phyloP scores from a whole-genome alignment of 2,797 vertebrate genomes.

The Apogon hyalosoma region DNA sequence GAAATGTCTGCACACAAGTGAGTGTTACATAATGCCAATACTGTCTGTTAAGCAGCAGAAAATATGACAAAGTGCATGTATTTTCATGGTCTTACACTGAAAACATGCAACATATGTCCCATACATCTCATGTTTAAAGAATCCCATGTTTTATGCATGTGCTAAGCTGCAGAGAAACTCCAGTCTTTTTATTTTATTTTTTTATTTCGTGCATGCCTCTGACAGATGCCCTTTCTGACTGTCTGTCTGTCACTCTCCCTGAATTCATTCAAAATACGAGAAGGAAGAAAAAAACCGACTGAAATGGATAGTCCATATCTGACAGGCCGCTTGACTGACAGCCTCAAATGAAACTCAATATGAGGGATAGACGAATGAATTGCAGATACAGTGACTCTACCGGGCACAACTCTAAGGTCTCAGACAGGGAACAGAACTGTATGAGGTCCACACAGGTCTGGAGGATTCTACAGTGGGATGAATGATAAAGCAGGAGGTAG shows the following conservation, averaged over 20 bases:
- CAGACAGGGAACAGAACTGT: conserved; percentile 35
- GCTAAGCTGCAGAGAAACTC: conserved; percentile 26
- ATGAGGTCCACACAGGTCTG: conserved; percentile 29
- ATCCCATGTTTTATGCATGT: conserved; percentile 4
- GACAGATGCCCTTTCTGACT: conserved; percentile 63
- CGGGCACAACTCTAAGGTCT: conserved; percentile 48
- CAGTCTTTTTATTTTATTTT: conserved; percentile 27
- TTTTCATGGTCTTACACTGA: too few species aligned
- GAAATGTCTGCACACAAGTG: too few species aligned
- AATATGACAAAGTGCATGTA: too few species aligned
- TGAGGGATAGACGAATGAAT: conserved; percentile 72
- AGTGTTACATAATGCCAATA: too few species aligned
- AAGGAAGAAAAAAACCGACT: conserved; percentile 52
- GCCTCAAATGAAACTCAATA: conserved; percentile 81
- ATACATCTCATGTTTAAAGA: neutral
- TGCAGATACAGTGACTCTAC: conserved; percentile 70
- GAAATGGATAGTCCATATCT: conserved; percentile 76
- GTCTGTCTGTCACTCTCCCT: conserved; percentile 68
- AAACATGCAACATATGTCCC: too few species aligned
- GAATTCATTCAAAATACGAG: conserved; percentile 72
- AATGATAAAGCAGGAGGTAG: conserved; percentile 32
- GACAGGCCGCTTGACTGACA: conserved; percentile 80
- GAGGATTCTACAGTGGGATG: conserved; percentile 36
- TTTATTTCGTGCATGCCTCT: conserved; percentile 39
- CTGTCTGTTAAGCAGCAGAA: too few species aligned